Conservation (phyloP, 2,888 invertebrate genomes). For the Barypeithes pellucidus region DNA sequence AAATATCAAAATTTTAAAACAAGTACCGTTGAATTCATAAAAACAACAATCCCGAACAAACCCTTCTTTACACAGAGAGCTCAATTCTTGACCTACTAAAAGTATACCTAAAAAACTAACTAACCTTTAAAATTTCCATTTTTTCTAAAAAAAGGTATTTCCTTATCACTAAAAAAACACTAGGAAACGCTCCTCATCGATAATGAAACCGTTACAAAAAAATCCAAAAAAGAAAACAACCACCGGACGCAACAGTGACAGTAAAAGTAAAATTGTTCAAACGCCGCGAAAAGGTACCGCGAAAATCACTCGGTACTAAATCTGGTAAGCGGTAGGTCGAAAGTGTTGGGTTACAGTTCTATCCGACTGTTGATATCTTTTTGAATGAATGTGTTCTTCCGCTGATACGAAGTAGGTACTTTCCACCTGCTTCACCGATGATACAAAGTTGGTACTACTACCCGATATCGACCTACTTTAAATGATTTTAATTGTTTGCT, state of each 20-base stretch:
- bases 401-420: constrained; percentile 39
- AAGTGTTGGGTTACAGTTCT: constrained; percentile 17
- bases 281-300: constrained; percentile 6
- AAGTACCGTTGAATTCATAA: too few species aligned
- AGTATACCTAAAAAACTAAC: constrained; percentile 2
- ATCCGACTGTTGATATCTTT: constrained; percentile 27
- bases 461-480: constrained; percentile 33
- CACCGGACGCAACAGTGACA: constrained; percentile 25
- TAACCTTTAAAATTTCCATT: constrained; percentile 34
- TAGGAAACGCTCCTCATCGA: not conserved
- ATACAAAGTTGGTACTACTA: constrained; percentile 13
- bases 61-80: too few species aligned
- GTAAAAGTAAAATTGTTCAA: constrained; percentile 39
- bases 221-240: constrained; percentile 1
- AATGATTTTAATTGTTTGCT: constrained; percentile 35
- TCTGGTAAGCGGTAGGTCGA: constrained; percentile 18
- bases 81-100: too few species aligned
- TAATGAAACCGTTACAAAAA: not conserved
- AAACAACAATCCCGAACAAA: too few species aligned
- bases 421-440: constrained; percentile 37
- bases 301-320: constrained; percentile 19
- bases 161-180: constrained; percentile 24
- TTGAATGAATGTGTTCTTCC: constrained; percentile 42
- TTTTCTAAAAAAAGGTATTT: not conserved
- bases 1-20: too few species aligned